Evolutionary conservation across 2,888 invertebrate species (phyloP).

Genomic region (Hirtodrosophila confusa): DNA sequence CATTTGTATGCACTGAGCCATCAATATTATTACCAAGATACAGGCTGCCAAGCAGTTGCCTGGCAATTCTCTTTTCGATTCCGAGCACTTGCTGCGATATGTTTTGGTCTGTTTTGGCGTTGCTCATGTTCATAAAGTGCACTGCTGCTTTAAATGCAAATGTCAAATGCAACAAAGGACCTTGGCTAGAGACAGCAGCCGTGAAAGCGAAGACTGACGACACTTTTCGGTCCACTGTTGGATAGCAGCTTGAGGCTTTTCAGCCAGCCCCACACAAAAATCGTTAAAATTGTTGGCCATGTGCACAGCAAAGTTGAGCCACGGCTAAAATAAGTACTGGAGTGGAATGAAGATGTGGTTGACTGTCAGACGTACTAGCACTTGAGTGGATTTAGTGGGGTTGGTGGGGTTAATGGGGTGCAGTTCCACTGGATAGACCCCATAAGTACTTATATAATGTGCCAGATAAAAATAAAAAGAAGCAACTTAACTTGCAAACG

Average conservation of each 20-base stretch:
- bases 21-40: slow-evolving; percentile 41
- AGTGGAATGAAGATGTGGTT: slow-evolving; percentile 2
- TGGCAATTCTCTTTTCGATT: slow-evolving; percentile 6
- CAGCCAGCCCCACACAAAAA: slow-evolving; percentile 38
- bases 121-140: slow-evolving; percentile 39
- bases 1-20: slow-evolving; percentile 35
- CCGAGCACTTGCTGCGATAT: slow-evolving; percentile 6
- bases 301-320: slow-evolving; percentile 5
- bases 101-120: slow-evolving; percentile 26
- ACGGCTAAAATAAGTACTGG: slow-evolving; percentile 18
- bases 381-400: not conserved
- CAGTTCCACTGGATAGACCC: not conserved
- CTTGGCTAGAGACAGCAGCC: slow-evolving; percentile 41
- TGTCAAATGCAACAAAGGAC: slow-evolving; percentile 51
- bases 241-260: slow-evolving; percentile 16
- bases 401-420: not conserved
- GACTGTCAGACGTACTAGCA: not conserved
- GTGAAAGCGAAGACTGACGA: slow-evolving; percentile 10
- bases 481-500: too few species aligned
- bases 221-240: slow-evolving; percentile 27
- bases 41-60: slow-evolving; percentile 7
- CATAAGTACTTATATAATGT: not conserved
- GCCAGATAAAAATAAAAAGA: not conserved
- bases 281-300: slow-evolving; percentile 53
- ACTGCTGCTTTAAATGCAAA: slow-evolving; percentile 48